phyloP scores from a whole-genome alignment of 1,140 invertebrate genomes.

The Anadara kagoshimensis region DNA sequence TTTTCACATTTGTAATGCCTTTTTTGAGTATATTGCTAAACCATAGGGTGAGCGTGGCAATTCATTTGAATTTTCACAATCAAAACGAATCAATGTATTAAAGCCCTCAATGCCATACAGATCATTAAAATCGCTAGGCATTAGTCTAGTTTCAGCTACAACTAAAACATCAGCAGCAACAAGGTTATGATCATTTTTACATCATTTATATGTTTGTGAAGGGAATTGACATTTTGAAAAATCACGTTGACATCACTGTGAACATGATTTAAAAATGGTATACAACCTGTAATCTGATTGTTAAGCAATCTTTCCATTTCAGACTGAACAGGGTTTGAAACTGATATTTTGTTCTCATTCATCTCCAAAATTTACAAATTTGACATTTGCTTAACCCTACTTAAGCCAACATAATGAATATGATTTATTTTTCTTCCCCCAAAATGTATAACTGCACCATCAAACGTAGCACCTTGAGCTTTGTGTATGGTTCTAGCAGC shows the following conservation, averaged over 20 bases:
- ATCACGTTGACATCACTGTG: neutral
- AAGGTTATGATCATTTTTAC: slow-evolving; percentile 2
- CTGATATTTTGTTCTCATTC: slow-evolving; percentile 2
- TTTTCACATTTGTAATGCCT: neutral
- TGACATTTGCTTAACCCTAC: slow-evolving; percentile 5
- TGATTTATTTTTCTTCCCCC: slow-evolving; percentile 21
- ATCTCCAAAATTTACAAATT: neutral
- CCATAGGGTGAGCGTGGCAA: neutral
- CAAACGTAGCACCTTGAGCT: slow-evolving; percentile 28
- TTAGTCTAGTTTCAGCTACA: slow-evolving; percentile 10
- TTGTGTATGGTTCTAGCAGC: slow-evolving; percentile 33
- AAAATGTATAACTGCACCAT: slow-evolving; percentile 20
- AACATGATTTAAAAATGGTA: neutral
- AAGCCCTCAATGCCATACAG: slow-evolving; percentile 6
- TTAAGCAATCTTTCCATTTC: slow-evolving; percentile 3
- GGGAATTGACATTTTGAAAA: slow-evolving; percentile 10
- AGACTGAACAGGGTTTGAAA: neutral
- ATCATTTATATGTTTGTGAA: slow-evolving; percentile 11
- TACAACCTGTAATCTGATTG: neutral
- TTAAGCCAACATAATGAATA: slow-evolving; percentile 29
- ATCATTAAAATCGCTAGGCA: slow-evolving; percentile 8
- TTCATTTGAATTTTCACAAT: neutral
- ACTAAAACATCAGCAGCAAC: slow-evolving; percentile 4
- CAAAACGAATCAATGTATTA: neutral
- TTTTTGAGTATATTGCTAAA: neutral